Conservation (phyloP, 2,797 vertebrate genomes). For the Platyrinchus mystaceus region DNA sequence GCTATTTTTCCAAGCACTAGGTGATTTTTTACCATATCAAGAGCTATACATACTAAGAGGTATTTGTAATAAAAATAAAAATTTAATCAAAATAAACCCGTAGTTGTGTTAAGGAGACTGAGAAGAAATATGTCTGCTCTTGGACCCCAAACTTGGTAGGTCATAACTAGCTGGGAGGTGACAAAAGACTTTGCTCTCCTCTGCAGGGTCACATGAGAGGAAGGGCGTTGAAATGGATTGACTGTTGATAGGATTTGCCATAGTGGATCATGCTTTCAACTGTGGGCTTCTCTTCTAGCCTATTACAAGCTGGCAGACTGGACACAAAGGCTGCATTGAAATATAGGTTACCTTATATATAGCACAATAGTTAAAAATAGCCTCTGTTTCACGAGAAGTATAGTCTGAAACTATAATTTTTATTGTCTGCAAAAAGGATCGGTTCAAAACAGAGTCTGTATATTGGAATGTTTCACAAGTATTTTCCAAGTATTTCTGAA, state of each 20-base stretch:
- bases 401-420: background rate
- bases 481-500: background rate
- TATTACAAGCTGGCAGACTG: background rate
- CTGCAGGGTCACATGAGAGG: background rate
- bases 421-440: background rate
- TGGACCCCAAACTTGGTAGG: background rate
- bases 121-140: background rate
- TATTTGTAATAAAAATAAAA: background rate
- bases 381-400: background rate
- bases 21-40: background rate
- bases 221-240: constrained; percentile 13
- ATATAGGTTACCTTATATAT: constrained; percentile 41
- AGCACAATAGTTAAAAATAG: background rate
- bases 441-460: background rate
- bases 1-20: background rate
- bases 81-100: background rate
- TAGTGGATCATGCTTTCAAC: constrained; percentile 18
- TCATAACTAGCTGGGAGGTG: background rate
- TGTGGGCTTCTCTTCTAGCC: background rate
- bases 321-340: constrained; percentile 11
- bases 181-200: background rate
- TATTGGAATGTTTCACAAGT: background rate
- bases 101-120: background rate
- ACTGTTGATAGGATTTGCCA: constrained; percentile 62
- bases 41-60: background rate